Evolutionary conservation across 2,888 invertebrate genomes (phyloP).

Genomic region (Phorcus lineatus): DNA sequence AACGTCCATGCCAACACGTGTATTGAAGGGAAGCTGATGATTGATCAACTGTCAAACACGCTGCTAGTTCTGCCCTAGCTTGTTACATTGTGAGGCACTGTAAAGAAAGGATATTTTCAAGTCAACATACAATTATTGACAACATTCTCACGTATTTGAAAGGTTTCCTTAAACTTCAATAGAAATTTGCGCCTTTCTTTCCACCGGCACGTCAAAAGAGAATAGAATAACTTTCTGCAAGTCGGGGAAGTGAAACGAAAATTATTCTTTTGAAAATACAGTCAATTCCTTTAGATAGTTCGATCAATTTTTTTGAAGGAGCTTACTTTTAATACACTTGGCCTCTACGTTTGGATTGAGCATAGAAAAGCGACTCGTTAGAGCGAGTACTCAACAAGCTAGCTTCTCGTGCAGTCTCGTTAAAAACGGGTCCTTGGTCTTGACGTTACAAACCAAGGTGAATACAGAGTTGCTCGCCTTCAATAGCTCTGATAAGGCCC

Average conservation of each 20-base stretch:
- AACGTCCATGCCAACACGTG: too few relatives aligned
- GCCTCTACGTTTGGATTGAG: constrained; percentile 6
- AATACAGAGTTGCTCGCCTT: neutral
- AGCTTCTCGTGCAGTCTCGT: constrained; percentile 7
- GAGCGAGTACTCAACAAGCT: neutral
- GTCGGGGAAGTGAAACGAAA: constrained; percentile 9
- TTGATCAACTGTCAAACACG: too few relatives aligned
- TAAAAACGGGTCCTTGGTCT: neutral
- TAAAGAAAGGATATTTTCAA: neutral
- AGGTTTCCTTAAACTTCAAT: constrained; percentile 13
- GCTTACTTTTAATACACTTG: constrained; percentile 9
- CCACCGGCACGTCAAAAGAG: neutral
- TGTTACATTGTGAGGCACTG: too few relatives aligned
- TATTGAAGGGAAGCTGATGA: too few relatives aligned
- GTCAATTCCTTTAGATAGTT: constrained; percentile 11
- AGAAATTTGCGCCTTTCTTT: constrained; percentile 10
- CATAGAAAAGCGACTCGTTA: constrained; percentile 19
- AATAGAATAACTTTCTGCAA: neutral
- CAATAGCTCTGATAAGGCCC: constrained; percentile 21
- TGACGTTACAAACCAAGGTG: constrained; percentile 18
- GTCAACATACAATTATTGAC: constrained; percentile 6
- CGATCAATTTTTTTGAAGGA: constrained; percentile 12
- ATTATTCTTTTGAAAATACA: constrained; percentile 17
- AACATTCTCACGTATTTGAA: neutral
- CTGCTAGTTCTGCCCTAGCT: too few relatives aligned